Evolutionary conservation across 2,797 vertebrate genomes (phyloP).

Genomic region (Neoniphon sammara): DNA sequence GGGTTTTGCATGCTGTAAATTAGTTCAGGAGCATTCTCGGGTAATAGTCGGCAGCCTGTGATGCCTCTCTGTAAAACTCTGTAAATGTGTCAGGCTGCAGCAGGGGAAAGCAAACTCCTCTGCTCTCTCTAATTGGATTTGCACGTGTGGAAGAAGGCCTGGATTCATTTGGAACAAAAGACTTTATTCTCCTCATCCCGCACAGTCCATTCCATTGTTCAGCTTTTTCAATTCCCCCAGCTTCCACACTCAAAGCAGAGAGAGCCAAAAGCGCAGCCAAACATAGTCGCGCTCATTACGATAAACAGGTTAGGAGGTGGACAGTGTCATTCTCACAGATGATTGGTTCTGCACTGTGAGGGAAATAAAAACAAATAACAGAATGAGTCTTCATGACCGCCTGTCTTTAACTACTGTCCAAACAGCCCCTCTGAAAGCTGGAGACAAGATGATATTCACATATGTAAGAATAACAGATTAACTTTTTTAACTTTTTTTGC

Average conservation of each 20-base stretch:
- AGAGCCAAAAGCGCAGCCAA: slow-evolving; percentile 1
- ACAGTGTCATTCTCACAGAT: not conserved
- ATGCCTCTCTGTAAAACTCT: slow-evolving; percentile 40
- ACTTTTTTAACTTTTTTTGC: too few species aligned
- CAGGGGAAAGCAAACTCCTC: slow-evolving; percentile 56
- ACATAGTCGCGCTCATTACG: not conserved
- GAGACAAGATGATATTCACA: too few species aligned
- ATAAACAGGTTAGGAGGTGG: slow-evolving; percentile 14
- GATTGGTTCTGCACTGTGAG: not conserved
- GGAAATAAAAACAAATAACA: not conserved
- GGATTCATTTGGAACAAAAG: slow-evolving; percentile 62
- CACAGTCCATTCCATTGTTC: slow-evolving; percentile 35
- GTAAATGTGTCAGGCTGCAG: slow-evolving; percentile 71
- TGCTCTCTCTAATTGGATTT: slow-evolving; percentile 69
- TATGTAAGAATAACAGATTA: too few species aligned
- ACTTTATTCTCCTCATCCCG: slow-evolving; percentile 37
- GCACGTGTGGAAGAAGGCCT: slow-evolving; percentile 54
- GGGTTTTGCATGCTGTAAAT: slow-evolving; percentile 27
- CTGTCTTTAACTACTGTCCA: too few species aligned
- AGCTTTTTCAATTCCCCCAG: slow-evolving; percentile 1
- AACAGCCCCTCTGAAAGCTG: too few species aligned
- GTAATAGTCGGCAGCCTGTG: slow-evolving; percentile 43
- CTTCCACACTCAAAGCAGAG: not conserved
- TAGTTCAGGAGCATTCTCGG: slow-evolving; percentile 28
- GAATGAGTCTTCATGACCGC: not conserved